Evolutionary conservation across 2,113 vertebrate species (phyloP).

Genomic region (Chitala chitala): DNA sequence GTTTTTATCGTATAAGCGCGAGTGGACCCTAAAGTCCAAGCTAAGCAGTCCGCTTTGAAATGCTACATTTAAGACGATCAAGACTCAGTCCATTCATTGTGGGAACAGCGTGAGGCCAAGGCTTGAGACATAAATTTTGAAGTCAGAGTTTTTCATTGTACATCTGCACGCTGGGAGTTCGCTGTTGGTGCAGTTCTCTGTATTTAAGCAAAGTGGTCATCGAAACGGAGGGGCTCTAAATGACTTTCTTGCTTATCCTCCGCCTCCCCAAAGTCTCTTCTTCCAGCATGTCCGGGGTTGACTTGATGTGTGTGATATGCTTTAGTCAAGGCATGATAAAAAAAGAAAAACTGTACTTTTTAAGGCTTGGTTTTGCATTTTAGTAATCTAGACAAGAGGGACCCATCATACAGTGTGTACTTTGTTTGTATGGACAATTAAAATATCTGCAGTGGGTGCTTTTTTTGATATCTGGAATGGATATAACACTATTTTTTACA

Average conservation of each 20-base stretch:
- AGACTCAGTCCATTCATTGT: conserved; percentile 58
- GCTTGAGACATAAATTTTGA: conserved; percentile 58
- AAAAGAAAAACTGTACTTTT: too few relatives aligned
- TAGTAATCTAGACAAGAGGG: too few relatives aligned
- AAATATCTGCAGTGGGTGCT: too few relatives aligned
- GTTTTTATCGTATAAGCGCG: conserved; percentile 58
- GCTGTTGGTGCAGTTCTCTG: conserved; percentile 60
- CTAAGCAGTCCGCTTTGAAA: conserved; percentile 65
- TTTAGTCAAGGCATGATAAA: too few relatives aligned
- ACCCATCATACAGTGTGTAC: too few relatives aligned
- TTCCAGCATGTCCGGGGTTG: too few relatives aligned
- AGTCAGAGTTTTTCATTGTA: conserved; percentile 69
- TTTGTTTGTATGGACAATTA: too few relatives aligned
- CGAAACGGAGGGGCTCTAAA: conserved; percentile 53
- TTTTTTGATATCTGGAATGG: too few relatives aligned
- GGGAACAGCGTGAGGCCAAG: conserved; percentile 45
- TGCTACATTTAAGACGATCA: conserved; percentile 61
- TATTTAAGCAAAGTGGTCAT: conserved; percentile 63
- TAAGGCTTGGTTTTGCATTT: too few relatives aligned
- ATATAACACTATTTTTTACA: too few relatives aligned
- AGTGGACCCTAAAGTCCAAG: conserved; percentile 51
- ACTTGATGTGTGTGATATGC: too few relatives aligned
- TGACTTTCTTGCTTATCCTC: conserved; percentile 21
- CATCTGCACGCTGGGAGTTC: conserved; percentile 56
- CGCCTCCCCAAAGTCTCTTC: conserved; percentile 26